Percentiles rank a stretch among this genome's conserved stretches.
Conservation (phyloP, 2,888 invertebrate species). For the Orthosia gracilis region DNA sequence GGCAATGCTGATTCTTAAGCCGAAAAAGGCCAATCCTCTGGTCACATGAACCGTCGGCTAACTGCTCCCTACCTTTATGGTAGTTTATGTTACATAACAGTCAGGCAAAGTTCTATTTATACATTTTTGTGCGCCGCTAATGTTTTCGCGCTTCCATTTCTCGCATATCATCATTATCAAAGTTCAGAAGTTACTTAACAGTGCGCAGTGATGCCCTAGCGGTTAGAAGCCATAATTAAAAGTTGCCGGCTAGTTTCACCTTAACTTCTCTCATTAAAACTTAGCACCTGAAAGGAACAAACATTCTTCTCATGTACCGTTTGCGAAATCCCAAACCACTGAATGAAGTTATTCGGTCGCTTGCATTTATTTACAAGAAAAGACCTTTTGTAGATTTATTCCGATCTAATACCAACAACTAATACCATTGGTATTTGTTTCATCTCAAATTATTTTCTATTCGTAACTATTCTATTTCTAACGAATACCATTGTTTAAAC, state of each 20-base stretch:
- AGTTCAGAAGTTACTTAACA: conserved; percentile 77
- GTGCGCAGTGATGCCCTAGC: conserved; percentile 76
- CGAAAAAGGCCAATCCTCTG: too few relatives aligned
- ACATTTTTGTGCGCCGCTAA: conserved; percentile 51
- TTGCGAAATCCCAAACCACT: conserved; percentile 76
- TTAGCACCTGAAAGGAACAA: conserved; percentile 85
- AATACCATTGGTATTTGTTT: too few relatives aligned
- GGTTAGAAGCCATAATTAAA: conserved; percentile 86
- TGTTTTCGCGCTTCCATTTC: conserved; percentile 69
- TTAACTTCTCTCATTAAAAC: conserved; percentile 88
- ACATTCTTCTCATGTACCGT: conserved; percentile 81
- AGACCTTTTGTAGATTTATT: neutral
- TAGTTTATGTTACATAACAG: conserved; percentile 4
- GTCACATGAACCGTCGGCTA: too few relatives aligned
- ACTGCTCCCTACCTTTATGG: neutral
- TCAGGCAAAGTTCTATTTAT: conserved; percentile 23
- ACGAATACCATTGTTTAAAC: too few relatives aligned
- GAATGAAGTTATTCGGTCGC: conserved; percentile 48
- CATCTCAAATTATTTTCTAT: too few relatives aligned
- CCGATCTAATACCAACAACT: too few relatives aligned
- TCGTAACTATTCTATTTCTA: too few relatives aligned
- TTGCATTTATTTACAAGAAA: conserved; percentile 20
- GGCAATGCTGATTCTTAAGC: too few relatives aligned
- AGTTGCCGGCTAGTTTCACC: conserved; percentile 86
- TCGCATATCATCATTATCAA: conserved; percentile 80